Conservation (phyloP, 2,888 invertebrate genomes). For the Nomada ruficornis region DNA sequence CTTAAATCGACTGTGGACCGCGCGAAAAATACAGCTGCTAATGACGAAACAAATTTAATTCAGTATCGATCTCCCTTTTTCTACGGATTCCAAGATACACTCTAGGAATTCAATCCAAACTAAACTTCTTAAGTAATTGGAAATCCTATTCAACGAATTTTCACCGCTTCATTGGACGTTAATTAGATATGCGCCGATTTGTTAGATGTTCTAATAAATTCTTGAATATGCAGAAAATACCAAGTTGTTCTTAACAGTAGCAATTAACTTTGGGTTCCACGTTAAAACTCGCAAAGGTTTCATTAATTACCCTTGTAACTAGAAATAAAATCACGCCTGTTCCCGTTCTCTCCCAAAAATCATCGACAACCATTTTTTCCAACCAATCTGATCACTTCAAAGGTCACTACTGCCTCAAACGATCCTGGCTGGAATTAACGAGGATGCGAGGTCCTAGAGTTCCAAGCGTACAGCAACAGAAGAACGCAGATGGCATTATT, state of each 20-base stretch:
- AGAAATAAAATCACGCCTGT: neutral
- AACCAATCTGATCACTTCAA: neutral
- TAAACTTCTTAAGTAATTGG: conserved; percentile 1
- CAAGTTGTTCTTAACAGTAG: too few relatives aligned
- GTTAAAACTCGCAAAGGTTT: too few relatives aligned
- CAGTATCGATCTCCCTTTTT: conserved; percentile 12
- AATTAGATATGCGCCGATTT: too few relatives aligned
- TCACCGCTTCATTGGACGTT: neutral
- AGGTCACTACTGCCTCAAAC: too few relatives aligned
- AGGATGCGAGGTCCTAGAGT: conserved; percentile 38
- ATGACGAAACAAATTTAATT: conserved; percentile 48
- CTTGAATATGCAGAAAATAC: neutral
- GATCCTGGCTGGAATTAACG: conserved; percentile 26
- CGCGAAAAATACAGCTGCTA: conserved; percentile 50
- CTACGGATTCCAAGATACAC: neutral
- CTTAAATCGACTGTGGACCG: conserved; percentile 44
- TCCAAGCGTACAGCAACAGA: conserved; percentile 10
- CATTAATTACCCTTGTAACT: too few relatives aligned
- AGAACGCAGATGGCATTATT: conserved; percentile 29
- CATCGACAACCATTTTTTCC: conserved; percentile 9
- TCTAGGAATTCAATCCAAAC: conserved; percentile 17
- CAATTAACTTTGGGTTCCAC: too few relatives aligned
- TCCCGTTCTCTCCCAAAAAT: neutral
- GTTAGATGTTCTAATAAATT: neutral
- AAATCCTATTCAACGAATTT: neutral